Percentiles rank a stretch among this genome's conserved stretches.
phyloP scores from a whole-genome alignment of 2,888 invertebrate species.

The Drosophila neoperkinsi region DNA sequence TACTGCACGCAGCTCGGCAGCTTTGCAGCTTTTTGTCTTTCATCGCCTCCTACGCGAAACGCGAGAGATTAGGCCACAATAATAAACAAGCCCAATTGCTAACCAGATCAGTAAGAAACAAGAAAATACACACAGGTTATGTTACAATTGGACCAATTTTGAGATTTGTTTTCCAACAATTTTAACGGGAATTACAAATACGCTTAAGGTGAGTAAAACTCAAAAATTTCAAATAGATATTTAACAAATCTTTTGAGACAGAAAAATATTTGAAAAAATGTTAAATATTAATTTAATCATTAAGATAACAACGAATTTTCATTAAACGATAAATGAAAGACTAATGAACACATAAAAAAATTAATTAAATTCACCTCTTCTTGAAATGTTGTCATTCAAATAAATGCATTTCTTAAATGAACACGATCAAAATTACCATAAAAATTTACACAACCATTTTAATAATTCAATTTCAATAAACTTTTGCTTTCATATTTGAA shows the following conservation, averaged over 20 bases:
- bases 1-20: conserved; percentile 37
- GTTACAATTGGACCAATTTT: conserved; percentile 48
- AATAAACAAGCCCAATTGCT: conserved; percentile 61
- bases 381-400: neutral
- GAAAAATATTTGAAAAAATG: neutral
- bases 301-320: neutral
- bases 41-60: conserved; percentile 47
- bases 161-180: conserved; percentile 16
- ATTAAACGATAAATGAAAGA: neutral
- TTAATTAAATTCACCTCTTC: neutral
- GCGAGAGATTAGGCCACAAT: conserved; percentile 52
- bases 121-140: conserved; percentile 13
- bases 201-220: conserved; percentile 19
- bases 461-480: neutral
- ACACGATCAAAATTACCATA: neutral
- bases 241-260: neutral
- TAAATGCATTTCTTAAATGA: neutral
- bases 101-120: conserved; percentile 55
- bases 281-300: neutral
- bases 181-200: conserved; percentile 21
- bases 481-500: conserved; percentile 26
- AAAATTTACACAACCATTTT: neutral
- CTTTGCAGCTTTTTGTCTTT: conserved; percentile 43
- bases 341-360: neutral
- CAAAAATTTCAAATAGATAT: neutral